These are phyloP conservation scores for Uropetala carovei DNA, from an alignment of 2,888 invertebrate genomes.

Conservation along the genomic window DNA sequence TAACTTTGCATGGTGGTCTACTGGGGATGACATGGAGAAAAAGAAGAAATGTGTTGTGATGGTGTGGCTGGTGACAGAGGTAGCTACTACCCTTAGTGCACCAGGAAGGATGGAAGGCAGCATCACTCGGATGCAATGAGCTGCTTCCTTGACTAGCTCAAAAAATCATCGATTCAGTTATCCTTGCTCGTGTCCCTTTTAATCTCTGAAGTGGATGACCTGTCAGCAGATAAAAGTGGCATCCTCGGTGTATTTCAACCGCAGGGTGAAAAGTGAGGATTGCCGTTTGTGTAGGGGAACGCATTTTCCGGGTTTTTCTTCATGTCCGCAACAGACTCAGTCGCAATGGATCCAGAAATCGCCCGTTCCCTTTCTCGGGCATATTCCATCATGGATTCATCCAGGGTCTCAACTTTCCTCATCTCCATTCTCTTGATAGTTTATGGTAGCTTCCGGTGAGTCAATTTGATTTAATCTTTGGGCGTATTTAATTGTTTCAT, in stretches of 20 bases:
- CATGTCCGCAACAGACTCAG: constrained; percentile 42
- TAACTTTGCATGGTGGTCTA: neutral
- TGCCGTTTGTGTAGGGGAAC: neutral
- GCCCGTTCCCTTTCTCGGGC: constrained; percentile 78
- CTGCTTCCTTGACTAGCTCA: neutral
- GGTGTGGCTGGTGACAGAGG: neutral
- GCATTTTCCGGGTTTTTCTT: neutral
- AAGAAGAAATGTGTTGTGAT: constrained; percentile 48
- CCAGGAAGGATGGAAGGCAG: neutral
- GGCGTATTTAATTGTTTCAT: too few species aligned
- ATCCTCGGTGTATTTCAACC: constrained; percentile 52
- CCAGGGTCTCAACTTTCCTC: constrained; percentile 96
- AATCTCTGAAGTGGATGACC: constrained; percentile 47
- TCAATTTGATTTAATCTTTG: neutral
- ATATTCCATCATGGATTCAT: constrained; percentile 98
- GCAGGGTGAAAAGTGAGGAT: constrained; percentile 8
- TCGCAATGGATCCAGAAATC: constrained; percentile 58
- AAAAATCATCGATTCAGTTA: neutral
- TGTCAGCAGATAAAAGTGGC: constrained; percentile 47
- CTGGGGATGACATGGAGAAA: constrained; percentile 48
- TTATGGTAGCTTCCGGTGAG: constrained; percentile 92
- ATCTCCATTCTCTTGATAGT: constrained; percentile 98
- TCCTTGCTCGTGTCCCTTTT: neutral
- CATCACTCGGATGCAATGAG: neutral
- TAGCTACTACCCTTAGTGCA: neutral